A percentile compares a stretch with the other conserved stretches of the same genome.
Evolutionary conservation across 2,113 vertebrate genomes (phyloP).

Genomic region (Melanocharis versteri): DNA sequence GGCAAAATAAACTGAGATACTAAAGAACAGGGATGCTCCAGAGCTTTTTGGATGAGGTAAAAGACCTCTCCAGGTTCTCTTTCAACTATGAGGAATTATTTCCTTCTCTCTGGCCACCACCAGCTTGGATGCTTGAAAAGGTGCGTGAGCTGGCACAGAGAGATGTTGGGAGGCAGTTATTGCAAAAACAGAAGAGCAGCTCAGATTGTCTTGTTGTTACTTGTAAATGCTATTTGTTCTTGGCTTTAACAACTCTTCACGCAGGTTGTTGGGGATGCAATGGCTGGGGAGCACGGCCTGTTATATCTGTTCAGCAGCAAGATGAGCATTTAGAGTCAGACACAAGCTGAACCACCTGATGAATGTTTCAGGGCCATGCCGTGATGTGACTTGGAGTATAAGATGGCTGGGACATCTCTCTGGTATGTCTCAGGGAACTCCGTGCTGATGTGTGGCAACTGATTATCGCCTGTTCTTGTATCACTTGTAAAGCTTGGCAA

Average conservation of each 20-base stretch:
- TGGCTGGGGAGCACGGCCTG: background rate
- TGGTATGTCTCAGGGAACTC: background rate
- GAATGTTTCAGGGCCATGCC: background rate
- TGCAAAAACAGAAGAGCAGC: background rate
- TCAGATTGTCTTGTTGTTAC: background rate
- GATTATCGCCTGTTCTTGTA: fast-evolving
- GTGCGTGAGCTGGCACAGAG: background rate
- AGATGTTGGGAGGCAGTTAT: background rate
- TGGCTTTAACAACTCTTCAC: background rate
- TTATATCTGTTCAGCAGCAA: background rate
- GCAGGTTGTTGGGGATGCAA: background rate
- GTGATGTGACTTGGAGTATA: background rate
- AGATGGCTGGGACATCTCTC: background rate
- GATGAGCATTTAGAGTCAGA: background rate
- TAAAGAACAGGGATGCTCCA: background rate
- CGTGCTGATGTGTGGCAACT: background rate
- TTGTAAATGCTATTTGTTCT: background rate
- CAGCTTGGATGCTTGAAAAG: background rate
- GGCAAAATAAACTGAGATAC: background rate
- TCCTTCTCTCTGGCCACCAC: background rate
- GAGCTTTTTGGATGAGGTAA: background rate
- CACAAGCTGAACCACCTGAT: background rate
- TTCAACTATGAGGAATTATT: background rate
- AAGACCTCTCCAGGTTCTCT: background rate
- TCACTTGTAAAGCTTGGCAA: background rate